These are phyloP conservation scores for Paedocypris micromegethes DNA, from an alignment of 2,797 vertebrate species.

Conservation along the genomic window DNA sequence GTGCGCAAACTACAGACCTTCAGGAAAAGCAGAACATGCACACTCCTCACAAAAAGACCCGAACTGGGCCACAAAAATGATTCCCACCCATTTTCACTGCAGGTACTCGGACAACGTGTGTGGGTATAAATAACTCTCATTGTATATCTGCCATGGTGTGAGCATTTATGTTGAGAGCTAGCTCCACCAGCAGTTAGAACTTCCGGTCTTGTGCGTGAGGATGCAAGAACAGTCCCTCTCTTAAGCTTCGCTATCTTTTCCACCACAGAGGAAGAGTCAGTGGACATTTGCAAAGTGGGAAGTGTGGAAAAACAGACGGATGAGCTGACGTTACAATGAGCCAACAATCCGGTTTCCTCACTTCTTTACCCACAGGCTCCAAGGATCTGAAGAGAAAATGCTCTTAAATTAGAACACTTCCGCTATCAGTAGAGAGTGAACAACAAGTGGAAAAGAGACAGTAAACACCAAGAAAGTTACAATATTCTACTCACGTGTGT, in stretches of 20 bases:
- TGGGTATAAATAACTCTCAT: constrained; percentile 13
- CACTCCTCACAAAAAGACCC: no score
- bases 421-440: constrained; percentile 61
- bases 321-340: constrained; percentile 60
- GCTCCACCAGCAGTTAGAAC: constrained; percentile 3
- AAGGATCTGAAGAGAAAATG: constrained; percentile 64
- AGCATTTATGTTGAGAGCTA: constrained; percentile 10
- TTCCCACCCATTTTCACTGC: not conserved
- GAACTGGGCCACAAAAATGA: no score
- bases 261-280: constrained; percentile 9
- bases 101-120: constrained; percentile 3
- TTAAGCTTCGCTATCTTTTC: constrained; percentile 13
- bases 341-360: constrained; percentile 55
- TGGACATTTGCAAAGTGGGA: constrained; percentile 10
- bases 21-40: no score
- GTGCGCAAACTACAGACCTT: no score
- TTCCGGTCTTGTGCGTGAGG: not conserved
- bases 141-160: constrained; percentile 27
- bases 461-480: not conserved
- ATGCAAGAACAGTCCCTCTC: not conserved
- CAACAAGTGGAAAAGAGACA: constrained; percentile 50
- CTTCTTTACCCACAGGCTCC: constrained; percentile 63
- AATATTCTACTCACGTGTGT: no score
- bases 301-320: constrained; percentile 50
- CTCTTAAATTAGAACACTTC: constrained; percentile 73